Conservation (phyloP, 2,888 invertebrate species). For the Acleris holmiana region DNA sequence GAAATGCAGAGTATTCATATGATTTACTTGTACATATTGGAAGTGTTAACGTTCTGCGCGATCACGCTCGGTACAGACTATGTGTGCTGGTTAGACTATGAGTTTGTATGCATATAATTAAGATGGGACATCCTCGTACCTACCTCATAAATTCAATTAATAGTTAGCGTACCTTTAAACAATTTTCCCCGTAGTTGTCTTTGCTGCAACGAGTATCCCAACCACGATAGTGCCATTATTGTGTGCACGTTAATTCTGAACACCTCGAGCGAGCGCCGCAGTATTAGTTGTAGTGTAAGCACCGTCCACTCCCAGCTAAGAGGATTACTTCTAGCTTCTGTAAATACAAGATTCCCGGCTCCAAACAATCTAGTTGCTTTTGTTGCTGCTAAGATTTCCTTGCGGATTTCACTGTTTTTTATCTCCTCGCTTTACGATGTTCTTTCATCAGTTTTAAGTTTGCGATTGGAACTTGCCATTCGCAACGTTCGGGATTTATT, state of each 20-base stretch:
- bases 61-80: no score
- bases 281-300: constrained; percentile 52
- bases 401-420: constrained; percentile 53
- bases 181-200: background rate
- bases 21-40: no score
- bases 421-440: constrained; percentile 35
- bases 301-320: constrained; percentile 52
- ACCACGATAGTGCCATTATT: constrained; percentile 7
- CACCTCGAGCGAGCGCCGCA: constrained; percentile 35
- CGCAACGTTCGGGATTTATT: constrained; percentile 18
- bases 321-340: constrained; percentile 58
- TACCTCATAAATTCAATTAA: no score
- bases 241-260: constrained; percentile 48
- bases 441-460: constrained; percentile 39
- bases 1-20: no score
- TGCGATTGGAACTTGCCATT: constrained; percentile 30
- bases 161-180: background rate
- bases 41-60: no score
- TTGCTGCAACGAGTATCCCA: constrained; percentile 1
- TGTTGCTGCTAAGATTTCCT: constrained; percentile 63
- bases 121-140: no score
- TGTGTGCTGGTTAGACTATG: no score
- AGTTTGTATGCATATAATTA: no score
- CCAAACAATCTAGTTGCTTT: constrained; percentile 54
- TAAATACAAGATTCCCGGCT: constrained; percentile 52